Percentiles rank a stretch among this genome's conserved stretches.
Evolutionary conservation across 2,113 vertebrate genomes (phyloP).

Genomic region (Spermophilus dauricus): DNA sequence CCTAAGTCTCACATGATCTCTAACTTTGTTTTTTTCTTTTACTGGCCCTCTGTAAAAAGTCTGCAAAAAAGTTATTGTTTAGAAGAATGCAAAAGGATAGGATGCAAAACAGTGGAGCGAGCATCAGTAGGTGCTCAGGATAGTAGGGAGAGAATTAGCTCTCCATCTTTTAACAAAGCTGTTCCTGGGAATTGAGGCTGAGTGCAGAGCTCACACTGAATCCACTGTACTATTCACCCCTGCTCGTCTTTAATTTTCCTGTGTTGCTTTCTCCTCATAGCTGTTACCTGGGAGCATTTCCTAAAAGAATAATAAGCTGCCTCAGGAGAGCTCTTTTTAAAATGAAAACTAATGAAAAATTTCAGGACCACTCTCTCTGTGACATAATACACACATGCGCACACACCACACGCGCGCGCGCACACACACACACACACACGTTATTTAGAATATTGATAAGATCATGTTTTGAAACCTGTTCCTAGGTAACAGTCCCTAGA

Average conservation of each 20-base stretch:
- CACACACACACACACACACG: background rate
- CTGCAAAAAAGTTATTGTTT: background rate
- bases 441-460: background rate
- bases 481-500: background rate
- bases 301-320: background rate
- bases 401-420: background rate
- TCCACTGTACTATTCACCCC: no score
- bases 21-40: background rate
- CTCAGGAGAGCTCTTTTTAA: background rate
- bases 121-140: no score
- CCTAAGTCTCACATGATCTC: background rate
- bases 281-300: background rate
- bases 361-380: background rate
- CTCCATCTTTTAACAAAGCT: background rate
- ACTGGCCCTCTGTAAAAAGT: background rate
- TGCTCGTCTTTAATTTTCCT: background rate
- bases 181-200: background rate
- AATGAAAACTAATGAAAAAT: background rate
- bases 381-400: background rate
- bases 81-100: background rate
- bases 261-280: background rate
- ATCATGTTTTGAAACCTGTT: background rate
- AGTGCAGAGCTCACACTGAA: no score
- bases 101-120: background rate
- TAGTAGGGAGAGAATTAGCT: background rate